These are phyloP conservation scores for Hypanus sabinus DNA, from an alignment of 2,113 vertebrate species.

Conservation along the genomic window DNA sequence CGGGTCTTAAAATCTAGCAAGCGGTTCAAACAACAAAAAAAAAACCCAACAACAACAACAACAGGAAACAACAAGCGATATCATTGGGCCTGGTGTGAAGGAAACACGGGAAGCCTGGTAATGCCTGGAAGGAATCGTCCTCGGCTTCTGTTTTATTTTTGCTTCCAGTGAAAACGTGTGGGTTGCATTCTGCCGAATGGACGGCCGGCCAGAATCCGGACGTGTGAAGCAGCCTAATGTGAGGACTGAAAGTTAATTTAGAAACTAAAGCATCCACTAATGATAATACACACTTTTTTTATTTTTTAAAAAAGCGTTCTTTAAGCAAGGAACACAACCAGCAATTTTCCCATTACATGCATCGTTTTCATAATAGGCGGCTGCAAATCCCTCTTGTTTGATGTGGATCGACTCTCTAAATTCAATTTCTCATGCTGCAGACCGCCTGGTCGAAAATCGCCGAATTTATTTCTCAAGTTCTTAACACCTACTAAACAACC, in stretches of 20 bases:
- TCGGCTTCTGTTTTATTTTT: too few species aligned
- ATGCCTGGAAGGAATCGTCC: neutral
- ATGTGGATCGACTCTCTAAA: too few species aligned
- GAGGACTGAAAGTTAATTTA: neutral
- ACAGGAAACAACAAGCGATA: too few species aligned
- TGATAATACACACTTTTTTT: neutral
- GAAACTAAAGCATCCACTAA: neutral
- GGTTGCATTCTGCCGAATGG: neutral
- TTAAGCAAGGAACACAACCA: neutral
- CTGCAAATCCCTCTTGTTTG: too few species aligned
- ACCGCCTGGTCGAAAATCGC: neutral
- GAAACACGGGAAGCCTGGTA: neutral
- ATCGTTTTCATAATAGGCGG: neutral
- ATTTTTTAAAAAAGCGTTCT: neutral
- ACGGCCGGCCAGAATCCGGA: conserved; percentile 1
- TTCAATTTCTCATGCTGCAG: too few species aligned
- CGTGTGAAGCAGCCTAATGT: neutral
- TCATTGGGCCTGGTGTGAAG: neutral
- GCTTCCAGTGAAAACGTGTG: neutral
- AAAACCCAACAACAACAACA: too few species aligned
- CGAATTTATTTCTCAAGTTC: too few species aligned
- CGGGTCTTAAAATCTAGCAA: neutral
- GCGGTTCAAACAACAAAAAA: neutral
- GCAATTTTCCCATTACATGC: neutral
- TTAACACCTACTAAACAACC: neutral